Percentiles rank a stretch among this genome's conserved stretches.
These are phyloP conservation scores for Drosophila novamexicana DNA, from an alignment of 1,140 invertebrate genomes.

Conservation along the genomic window DNA sequence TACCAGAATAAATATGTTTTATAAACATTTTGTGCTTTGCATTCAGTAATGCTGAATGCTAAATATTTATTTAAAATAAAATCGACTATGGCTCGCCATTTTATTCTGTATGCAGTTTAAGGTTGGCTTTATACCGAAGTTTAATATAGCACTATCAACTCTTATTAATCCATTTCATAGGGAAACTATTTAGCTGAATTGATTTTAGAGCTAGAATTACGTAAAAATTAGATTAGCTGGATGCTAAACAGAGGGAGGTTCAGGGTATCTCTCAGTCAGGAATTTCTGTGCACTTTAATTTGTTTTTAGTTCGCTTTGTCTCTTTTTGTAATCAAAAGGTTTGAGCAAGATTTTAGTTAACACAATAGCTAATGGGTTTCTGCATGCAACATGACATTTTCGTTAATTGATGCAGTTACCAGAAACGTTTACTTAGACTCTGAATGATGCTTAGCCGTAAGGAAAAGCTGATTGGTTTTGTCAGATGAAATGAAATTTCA, in stretches of 20 bases:
- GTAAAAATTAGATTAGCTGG: too few species aligned
- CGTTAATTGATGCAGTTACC: background rate
- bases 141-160: too few species aligned
- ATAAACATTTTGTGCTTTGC: background rate
- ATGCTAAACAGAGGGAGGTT: too few species aligned
- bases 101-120: too few species aligned
- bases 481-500: background rate
- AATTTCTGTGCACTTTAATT: too few species aligned
- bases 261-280: too few species aligned
- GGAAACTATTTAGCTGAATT: too few species aligned
- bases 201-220: too few species aligned
- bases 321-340: background rate
- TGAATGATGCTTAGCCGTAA: background rate
- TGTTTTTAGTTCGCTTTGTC: too few species aligned
- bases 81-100: background rate
- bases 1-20: background rate
- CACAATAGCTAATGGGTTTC: too few species aligned
- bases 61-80: conserved; percentile 2
- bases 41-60: background rate
- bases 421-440: background rate
- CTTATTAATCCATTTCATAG: too few species aligned
- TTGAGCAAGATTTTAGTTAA: background rate
- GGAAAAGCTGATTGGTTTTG: background rate
- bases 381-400: background rate
- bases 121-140: background rate